Base-by-base conservation (phyloP, 2,797 vertebrate species). In the Jordanella pulchra region DNA sequence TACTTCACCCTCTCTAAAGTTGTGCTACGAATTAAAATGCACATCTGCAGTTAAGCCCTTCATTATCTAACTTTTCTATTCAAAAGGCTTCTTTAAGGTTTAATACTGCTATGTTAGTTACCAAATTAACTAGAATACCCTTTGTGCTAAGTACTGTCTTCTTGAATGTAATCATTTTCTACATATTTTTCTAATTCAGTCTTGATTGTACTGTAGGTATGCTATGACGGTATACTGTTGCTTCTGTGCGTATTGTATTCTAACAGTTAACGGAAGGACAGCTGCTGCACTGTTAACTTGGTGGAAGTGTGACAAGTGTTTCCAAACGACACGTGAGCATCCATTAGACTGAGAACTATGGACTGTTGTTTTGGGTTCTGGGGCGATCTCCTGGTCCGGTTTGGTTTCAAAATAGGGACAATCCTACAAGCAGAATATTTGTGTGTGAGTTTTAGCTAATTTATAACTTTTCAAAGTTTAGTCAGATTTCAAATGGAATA, bases 141-240 rank as follows among this genome's bases (percentile, higher is more conserved):
- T 94, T 94, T 95, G 94, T 95, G 94, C 93, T 95, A 94, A n/a
- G 94, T 94, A 93, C 93, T 94, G 95, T 95, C 93, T 94, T 91
- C 92, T 95, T 94, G 94, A 95, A 95, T 95, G 94, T 95, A 95
- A 94, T 95, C 92, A 92, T 95, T 95, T 95, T 95, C 91, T 95
- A 95, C 93, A 94, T 95, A 95, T 95, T 95, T 95, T 95, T 95
- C 93, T 95, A 95, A 95, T 93, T 93, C 89, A 93, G 92, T 94
- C 92, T 93, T 93, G 93, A 93, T 93, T 93, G 89, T 93, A 91
- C 88, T 91, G 89, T 95, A 93, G 89, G 92, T 94, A 93, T 92
- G 89, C 88, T 87, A 81, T 80, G 85, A 93, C 90, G 87, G 91
- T 92, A 86, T 91, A 89, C 90, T 91, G 87, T 91, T 94, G 87